A percentile compares a stretch with the other conserved stretches of the same genome.
These are phyloP conservation scores for Bufo bufo DNA, from an alignment of 2,113 vertebrate species.

Conservation along the genomic window DNA sequence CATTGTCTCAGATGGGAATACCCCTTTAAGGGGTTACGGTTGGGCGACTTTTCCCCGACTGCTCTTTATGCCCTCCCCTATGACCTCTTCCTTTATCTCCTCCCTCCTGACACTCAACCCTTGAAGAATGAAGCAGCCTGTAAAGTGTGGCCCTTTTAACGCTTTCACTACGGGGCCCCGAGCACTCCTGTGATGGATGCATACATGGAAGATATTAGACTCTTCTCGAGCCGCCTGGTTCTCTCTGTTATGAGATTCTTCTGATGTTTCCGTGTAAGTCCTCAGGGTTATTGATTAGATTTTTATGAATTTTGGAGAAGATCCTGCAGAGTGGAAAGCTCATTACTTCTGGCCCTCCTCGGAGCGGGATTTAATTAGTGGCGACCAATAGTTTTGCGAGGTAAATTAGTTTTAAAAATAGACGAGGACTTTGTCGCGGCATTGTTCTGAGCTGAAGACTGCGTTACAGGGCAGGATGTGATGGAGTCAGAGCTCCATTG, in stretches of 20 bases:
- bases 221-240: neutral
- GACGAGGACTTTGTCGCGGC: neutral
- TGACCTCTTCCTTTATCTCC: too few species aligned
- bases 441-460: neutral
- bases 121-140: too few species aligned
- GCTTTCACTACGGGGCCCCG: too few species aligned
- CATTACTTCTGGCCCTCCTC: constrained; percentile 11
- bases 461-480: too few species aligned
- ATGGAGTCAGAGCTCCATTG: too few species aligned
- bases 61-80: too few species aligned
- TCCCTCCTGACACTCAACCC: too few species aligned
- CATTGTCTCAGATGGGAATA: too few species aligned
- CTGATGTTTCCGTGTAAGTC: neutral
- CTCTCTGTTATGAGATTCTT: constrained; percentile 17
- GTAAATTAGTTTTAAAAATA: constrained; percentile 34
- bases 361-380: constrained; percentile 35
- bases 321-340: constrained; percentile 38
- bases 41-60: too few species aligned
- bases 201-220: neutral
- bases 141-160: too few species aligned
- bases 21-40: too few species aligned
- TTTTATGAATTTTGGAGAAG: constrained; percentile 46
- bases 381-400: neutral
- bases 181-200: neutral
- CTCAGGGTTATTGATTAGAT: constrained; percentile 37